These are phyloP conservation scores for Euspilapteryx auroguttella DNA, from an alignment of 2,888 invertebrate genomes.

Conservation along the genomic window DNA sequence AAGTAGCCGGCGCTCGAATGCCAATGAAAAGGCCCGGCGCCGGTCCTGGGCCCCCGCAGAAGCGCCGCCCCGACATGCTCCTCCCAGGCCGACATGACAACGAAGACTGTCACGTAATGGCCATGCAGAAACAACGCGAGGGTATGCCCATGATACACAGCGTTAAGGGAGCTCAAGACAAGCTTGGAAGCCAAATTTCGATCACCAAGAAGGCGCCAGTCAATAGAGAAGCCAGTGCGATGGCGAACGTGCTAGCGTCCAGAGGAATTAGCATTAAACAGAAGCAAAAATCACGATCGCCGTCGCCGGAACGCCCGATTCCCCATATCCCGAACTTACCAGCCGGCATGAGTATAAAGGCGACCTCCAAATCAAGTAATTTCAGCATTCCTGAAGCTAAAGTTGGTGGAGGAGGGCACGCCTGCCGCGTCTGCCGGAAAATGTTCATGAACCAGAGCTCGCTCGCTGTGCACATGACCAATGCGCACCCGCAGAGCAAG, in stretches of 20 bases:
- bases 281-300: slow-evolving; percentile 56
- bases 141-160: slow-evolving; percentile 75
- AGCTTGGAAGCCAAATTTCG: slow-evolving; percentile 74
- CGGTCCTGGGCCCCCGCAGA: slow-evolving; percentile 23
- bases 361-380: slow-evolving; percentile 41
- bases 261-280: slow-evolving; percentile 78
- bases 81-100: slow-evolving; percentile 72
- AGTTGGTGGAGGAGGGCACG: slow-evolving; percentile 34
- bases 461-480: slow-evolving; percentile 32
- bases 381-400: slow-evolving; percentile 46
- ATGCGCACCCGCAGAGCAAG: slow-evolving; percentile 39
- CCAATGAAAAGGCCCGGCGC: slow-evolving; percentile 32
- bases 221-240: slow-evolving; percentile 72
- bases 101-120: slow-evolving; percentile 75
- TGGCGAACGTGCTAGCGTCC: slow-evolving; percentile 75
- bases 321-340: slow-evolving; percentile 51
- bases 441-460: slow-evolving; percentile 44
- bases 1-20: slow-evolving; percentile 36
- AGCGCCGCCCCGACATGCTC: slow-evolving; percentile 64
- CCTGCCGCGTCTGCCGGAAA: slow-evolving; percentile 47
- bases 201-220: slow-evolving; percentile 66
- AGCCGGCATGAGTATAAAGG: slow-evolving; percentile 55
- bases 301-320: slow-evolving; percentile 39
- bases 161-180: slow-evolving; percentile 66
- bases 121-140: slow-evolving; percentile 72